These are phyloP conservation scores for Archivesica marissinica DNA, from an alignment of 1,140 invertebrate genomes.

Conservation along the genomic window DNA sequence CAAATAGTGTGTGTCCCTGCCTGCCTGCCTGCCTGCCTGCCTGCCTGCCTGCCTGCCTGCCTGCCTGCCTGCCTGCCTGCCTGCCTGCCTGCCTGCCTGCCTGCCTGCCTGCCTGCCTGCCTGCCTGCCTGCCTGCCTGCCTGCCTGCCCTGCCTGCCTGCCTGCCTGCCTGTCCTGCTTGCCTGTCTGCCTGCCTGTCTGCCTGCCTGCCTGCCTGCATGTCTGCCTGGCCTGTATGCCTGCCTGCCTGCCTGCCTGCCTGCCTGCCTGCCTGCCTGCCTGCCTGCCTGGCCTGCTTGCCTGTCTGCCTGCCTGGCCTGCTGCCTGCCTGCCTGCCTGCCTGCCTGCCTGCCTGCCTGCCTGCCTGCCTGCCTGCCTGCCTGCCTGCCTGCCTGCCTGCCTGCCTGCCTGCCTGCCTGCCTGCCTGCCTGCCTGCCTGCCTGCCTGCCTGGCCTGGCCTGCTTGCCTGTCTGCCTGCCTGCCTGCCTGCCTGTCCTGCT, in stretches of 20 bases:
- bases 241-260: conserved; percentile 21
- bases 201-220: no score
- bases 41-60: conserved; percentile 62
- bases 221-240: no score
- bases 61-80: conserved; percentile 63
- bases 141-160: no score
- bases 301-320: no score
- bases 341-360: conserved; percentile 56
- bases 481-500: no score
- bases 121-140: conserved; percentile 24
- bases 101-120: conserved; percentile 41
- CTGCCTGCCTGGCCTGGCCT: conserved; percentile 59
- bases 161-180: no score
- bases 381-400: conserved; percentile 52
- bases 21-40: conserved; percentile 60
- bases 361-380: conserved; percentile 61
- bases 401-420: conserved; percentile 54
- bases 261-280: conserved; percentile 12
- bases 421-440: conserved; percentile 60
- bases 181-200: no score
- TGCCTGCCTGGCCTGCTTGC: no score
- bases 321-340: conserved; percentile 48
- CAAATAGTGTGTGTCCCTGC: conserved; percentile 7
- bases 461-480: no score
- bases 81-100: conserved; percentile 56